Evolutionary conservation across 2,888 invertebrate species (phyloP).

Genomic region (Drosophila mettleri): DNA sequence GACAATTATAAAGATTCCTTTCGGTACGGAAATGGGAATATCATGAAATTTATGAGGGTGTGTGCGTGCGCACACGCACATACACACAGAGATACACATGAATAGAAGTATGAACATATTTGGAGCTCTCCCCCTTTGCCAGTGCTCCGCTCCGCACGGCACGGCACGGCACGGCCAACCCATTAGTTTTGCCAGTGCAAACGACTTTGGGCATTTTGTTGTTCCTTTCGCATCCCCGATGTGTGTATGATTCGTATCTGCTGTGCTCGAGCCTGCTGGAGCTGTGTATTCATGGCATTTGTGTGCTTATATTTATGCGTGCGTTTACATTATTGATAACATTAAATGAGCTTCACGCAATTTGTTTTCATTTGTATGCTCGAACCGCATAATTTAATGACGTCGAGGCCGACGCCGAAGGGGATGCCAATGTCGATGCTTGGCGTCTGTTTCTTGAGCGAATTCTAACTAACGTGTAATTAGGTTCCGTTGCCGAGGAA

Average conservation of each 20-base stretch:
- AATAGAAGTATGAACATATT: conserved; percentile 26
- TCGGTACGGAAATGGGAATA: conserved; percentile 28
- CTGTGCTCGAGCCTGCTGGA: conserved; percentile 18
- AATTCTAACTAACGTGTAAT: conserved; percentile 1
- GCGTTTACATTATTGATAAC: conserved; percentile 70
- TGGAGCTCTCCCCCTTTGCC: conserved; percentile 19
- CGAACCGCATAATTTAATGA: conserved; percentile 15
- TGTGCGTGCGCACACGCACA: background rate
- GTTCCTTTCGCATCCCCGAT: conserved; percentile 20
- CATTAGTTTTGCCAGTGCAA: conserved; percentile 48
- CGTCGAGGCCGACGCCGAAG: background rate
- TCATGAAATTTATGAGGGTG: conserved; percentile 41
- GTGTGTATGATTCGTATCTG: conserved; percentile 15
- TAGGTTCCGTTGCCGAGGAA: conserved; percentile 1
- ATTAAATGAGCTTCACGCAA: conserved; percentile 63
- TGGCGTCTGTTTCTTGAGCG: conserved; percentile 5
- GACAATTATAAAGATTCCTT: conserved; percentile 52
- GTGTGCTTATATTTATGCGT: conserved; percentile 48
- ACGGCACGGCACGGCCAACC: conserved; percentile 48
- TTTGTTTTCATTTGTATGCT: conserved; percentile 60
- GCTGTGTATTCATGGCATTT: conserved; percentile 30
- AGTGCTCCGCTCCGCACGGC: too few relatives aligned
- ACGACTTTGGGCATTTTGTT: conserved; percentile 5
- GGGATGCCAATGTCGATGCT: background rate
- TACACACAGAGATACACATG: conserved; percentile 1